phyloP scores from a whole-genome alignment of 2,797 vertebrate genomes.

The Catostomus latipinnis region DNA sequence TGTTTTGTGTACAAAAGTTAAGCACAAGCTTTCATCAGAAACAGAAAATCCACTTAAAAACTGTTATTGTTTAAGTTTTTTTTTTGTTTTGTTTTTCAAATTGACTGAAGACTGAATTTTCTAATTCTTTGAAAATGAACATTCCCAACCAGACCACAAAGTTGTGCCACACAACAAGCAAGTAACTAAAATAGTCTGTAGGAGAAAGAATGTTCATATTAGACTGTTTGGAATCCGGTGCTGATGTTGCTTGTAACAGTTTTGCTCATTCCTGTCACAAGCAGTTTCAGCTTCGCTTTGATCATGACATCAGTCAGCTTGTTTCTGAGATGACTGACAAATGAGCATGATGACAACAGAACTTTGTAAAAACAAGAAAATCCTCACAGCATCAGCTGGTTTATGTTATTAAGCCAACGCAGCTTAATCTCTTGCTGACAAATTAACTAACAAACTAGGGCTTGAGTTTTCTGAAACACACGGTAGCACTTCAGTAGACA shows the following conservation, averaged over 20 bases:
- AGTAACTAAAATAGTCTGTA: background rate
- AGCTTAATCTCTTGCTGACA: constrained; percentile 29
- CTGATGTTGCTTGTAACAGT: constrained; percentile 16
- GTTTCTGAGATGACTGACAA: background rate
- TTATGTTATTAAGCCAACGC: constrained; percentile 44
- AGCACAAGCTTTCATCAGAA: no score
- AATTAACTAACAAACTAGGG: constrained; percentile 41
- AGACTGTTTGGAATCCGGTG: constrained; percentile 2
- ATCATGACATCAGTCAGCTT: constrained; percentile 7
- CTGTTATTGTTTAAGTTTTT: no score
- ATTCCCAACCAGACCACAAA: background rate
- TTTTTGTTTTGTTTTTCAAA: no score
- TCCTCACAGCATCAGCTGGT: constrained; percentile 5
- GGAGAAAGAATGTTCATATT: constrained; percentile 6
- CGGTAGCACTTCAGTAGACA: constrained; percentile 41
- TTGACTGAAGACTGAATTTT: background rate
- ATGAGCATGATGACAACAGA: constrained; percentile 9
- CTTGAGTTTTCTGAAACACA: constrained; percentile 27
- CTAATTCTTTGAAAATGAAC: background rate
- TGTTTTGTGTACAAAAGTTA: no score
- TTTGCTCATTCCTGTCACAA: constrained; percentile 18
- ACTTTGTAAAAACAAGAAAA: background rate
- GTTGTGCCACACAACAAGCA: no score
- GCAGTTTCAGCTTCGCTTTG: background rate
- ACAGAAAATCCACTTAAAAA: no score